A percentile compares a stretch with the other conserved stretches of the same genome.
Evolutionary conservation across 2,888 invertebrate species (phyloP).

Genomic region (Xestia sexstrigata): DNA sequence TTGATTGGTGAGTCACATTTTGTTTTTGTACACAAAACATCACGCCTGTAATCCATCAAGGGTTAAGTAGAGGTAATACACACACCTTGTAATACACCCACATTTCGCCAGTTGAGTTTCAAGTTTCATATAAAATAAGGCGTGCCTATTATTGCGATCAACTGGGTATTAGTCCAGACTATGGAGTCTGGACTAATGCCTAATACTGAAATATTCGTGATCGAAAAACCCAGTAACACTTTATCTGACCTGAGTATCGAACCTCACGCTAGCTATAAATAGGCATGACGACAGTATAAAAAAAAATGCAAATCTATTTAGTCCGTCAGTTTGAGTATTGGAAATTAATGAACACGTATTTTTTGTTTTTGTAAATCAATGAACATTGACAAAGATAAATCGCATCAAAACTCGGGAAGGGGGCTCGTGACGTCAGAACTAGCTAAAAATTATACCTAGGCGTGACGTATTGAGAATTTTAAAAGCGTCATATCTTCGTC

Average conservation of each 20-base stretch:
- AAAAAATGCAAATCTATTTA: too few relatives aligned
- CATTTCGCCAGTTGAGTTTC: neutral
- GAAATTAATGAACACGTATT: too few relatives aligned
- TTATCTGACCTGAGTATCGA: neutral
- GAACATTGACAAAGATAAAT: too few relatives aligned
- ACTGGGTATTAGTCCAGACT: neutral
- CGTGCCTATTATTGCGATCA: neutral
- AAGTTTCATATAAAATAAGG: neutral
- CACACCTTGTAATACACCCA: neutral
- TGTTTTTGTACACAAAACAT: neutral
- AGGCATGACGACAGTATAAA: too few relatives aligned
- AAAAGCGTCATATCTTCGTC: too few relatives aligned
- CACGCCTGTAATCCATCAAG: neutral
- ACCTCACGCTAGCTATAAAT: neutral
- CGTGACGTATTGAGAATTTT: too few relatives aligned
- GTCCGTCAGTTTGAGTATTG: too few relatives aligned
- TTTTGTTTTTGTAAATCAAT: too few relatives aligned
- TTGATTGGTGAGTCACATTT: constrained; percentile 90
- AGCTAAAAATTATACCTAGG: too few relatives aligned
- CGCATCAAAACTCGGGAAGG: too few relatives aligned
- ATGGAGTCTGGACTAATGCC: too few relatives aligned
- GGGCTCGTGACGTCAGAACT: too few relatives aligned
- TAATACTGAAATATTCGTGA: neutral
- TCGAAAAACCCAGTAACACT: neutral
- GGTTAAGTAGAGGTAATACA: neutral